Base-by-base conservation (phyloP, 2,888 invertebrate genomes). In the Pachymerium ferrugineum region DNA sequence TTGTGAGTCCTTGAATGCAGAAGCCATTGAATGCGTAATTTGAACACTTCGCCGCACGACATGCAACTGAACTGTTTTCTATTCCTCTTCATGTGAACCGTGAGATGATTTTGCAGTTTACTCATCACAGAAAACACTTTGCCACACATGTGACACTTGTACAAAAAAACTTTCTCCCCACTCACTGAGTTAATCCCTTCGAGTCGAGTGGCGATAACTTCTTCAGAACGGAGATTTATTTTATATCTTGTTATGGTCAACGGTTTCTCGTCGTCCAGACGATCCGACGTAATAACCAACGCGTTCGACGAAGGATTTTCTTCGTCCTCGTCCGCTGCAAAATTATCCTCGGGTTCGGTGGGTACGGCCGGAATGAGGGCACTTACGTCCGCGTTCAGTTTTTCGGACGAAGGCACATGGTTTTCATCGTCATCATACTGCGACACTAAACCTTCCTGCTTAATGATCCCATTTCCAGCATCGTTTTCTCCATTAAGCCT, bases 71-170 rank as follows among this genome's bases (percentile, higher is more conserved):
- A 76, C 22, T 76, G 70, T 31, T 76, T 75, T 42, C 42, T 73
- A 19, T 76, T 62, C 29, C 73, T 25, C 28, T 75, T 76, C 76
- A 80, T 80, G 76, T 82, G 82, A 54, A 79, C 76, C 1, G 81
- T 80, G 31, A 83, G 77, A 77, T 83, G 83, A 76, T 77, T 78
- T 77, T 80, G 80, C 69, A 81, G 76, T 62, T 79, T 78, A 33
- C 79, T 78, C 70, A 82, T 77, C 12, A 78, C 78, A 35, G 78
- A 76, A 75, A 80, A 81, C 73, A 82, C 77, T 72, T 80, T 79
- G 35, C 80, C 78, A 76, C 83, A 83, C 70, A 81, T 76, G 75
- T 82, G 80, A 76, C 83, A 83, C 77, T 81, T 80, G 76, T 79
- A 83, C 31, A 81, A 78, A 16, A 81, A 79, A n/a, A 79, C 76